Percentiles rank a stretch among this genome's conserved stretches.
phyloP scores from a whole-genome alignment of 2,797 vertebrate species.

The Dryobates pubescens region DNA sequence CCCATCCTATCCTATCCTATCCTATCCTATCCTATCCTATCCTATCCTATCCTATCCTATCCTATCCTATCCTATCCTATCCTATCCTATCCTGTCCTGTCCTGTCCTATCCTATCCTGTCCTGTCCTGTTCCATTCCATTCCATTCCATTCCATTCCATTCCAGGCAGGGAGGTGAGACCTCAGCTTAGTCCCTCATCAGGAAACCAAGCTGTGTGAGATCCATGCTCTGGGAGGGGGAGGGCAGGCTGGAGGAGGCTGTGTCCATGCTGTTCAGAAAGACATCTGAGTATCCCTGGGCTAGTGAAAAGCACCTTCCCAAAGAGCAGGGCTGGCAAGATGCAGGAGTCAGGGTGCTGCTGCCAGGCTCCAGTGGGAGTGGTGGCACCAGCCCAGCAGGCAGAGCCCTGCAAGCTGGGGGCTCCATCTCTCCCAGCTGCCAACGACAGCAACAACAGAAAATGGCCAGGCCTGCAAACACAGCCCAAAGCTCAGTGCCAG shows the following conservation, averaged over 20 bases:
- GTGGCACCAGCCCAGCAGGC: background rate
- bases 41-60: too few species aligned
- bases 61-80: too few species aligned
- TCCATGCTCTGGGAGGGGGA: background rate
- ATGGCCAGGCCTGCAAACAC: background rate
- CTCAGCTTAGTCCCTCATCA: background rate
- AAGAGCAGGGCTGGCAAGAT: background rate
- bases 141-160: too few species aligned
- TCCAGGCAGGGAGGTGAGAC: background rate
- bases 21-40: too few species aligned
- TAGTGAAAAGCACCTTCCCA: background rate
- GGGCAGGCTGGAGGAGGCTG: fast-evolving
- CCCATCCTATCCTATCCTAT: too few species aligned
- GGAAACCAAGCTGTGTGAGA: background rate
- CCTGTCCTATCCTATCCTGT: too few species aligned
- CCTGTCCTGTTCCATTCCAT: too few species aligned
- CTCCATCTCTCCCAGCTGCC: background rate
- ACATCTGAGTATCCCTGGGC: background rate
- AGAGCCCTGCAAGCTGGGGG: background rate
- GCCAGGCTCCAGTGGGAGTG: fast-evolving
- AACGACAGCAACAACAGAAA: background rate
- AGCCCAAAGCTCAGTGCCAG: background rate
- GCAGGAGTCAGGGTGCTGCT: background rate
- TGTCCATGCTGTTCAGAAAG: background rate
- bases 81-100: too few species aligned